Percentiles rank a stretch among this genome's conserved stretches.
phyloP scores from a whole-genome alignment of 2,113 vertebrate species.

The Calcarius ornatus region DNA sequence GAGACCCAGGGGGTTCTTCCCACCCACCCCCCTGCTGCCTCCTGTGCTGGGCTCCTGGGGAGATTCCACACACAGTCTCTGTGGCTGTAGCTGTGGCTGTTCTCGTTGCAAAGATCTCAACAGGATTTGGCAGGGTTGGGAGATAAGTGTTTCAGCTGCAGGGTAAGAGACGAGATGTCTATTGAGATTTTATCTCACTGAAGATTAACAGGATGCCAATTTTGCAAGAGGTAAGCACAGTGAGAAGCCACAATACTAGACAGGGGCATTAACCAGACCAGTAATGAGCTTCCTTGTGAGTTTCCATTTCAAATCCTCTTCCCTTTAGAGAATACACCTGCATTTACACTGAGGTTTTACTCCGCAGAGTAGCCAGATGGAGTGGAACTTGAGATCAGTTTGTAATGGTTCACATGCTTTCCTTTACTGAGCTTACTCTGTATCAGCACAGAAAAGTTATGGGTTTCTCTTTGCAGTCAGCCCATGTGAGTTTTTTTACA shows the following conservation, averaged over 20 bases:
- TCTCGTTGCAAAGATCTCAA: neutral
- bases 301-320: neutral
- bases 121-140: neutral
- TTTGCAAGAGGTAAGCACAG: neutral
- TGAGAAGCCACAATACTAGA: neutral
- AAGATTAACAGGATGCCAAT: neutral
- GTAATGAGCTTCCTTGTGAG: neutral
- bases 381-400: neutral
- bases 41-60: neutral
- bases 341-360: neutral
- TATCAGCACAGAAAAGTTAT: neutral
- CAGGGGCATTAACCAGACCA: neutral
- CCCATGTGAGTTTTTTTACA: neutral
- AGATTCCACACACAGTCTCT: rapidly evolving
- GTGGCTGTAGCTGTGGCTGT: neutral
- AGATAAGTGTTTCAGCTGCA: neutral
- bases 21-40: neutral
- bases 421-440: neutral
- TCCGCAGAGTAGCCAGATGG: neutral
- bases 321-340: neutral
- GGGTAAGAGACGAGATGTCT: neutral
- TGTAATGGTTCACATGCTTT: neutral
- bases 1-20: neutral
- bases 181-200: neutral
- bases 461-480: neutral